Base-by-base conservation (phyloP, 2,888 invertebrate species). In the Lottia scabra region DNA sequence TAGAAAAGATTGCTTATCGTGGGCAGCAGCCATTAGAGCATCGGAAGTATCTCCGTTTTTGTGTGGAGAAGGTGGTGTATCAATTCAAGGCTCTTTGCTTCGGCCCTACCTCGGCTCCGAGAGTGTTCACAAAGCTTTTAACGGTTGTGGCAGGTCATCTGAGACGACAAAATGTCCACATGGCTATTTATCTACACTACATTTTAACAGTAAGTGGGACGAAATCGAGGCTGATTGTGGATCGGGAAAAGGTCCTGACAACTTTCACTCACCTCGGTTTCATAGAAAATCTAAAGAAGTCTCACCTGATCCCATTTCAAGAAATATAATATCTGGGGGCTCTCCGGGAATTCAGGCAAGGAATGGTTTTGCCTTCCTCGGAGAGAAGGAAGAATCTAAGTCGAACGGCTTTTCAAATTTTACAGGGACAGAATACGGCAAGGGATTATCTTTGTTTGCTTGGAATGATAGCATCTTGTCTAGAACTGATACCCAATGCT, bases 231-330 rank as follows among this genome's bases (percentile, higher is more conserved):
- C 56, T 77, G 15, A 19, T 75, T 8, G 10, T 67, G 66, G 68
- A 75, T 73, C 70, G 65, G 64, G 43, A 66, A 16, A 48, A 16
- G 63, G 38, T 43, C 8, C n/a, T 75, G n/a, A 64, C 65, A 69
- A 68, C 75, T 23, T 64, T 77, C 13, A 13, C 56, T 45, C 45
- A 27, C 26, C 70, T 78, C 48, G 76, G 75, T 44, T 75, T 74
- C 65, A 72, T 78, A 15, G 71, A 76, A 44, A 75, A 76, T 66
- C 5, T 44, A 68, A 65, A 75, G 63, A 78, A 76, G 43, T 76
- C 76, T 10, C 30, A 38, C 19, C 56, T 78, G 65, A 46, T 65
- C n/a, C 78, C 76, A 38, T 63, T 26, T 63, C 74, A 74, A 48
- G 16, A n/a, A n/a, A n/a, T n/a, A n/a, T n/a, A n/a, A n/a, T n/a